phyloP scores from a whole-genome alignment of 2,113 vertebrate species.

The Sinocyclocheilus maitianheensis region DNA sequence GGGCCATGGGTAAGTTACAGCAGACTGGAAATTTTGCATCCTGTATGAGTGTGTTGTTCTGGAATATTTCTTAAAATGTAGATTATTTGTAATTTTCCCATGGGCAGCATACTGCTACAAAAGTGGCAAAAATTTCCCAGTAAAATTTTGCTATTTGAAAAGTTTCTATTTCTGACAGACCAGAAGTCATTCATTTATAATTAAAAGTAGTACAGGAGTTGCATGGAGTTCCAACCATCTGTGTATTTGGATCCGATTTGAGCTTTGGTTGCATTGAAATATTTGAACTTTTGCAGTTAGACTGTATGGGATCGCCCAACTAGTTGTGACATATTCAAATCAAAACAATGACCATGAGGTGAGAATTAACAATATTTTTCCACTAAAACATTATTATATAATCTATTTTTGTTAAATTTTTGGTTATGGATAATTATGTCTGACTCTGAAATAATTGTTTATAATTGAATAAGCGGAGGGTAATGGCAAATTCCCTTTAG shows the following conservation, averaged over 20 bases:
- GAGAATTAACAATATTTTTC: neutral
- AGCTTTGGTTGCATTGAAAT: neutral
- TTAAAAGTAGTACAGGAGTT: no score
- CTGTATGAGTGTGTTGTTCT: constrained; percentile 9
- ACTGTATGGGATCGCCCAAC: no score
- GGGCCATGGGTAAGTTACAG: constrained; percentile 91
- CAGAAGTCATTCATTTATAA: neutral
- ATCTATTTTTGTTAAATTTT: neutral
- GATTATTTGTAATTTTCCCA: neutral
- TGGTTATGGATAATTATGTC: neutral
- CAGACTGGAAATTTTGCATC: neutral
- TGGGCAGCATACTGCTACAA: neutral
- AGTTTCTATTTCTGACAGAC: neutral
- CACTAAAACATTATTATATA: neutral
- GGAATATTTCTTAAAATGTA: neutral
- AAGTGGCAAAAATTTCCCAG: neutral
- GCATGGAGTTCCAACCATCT: neutral
- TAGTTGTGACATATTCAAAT: no score
- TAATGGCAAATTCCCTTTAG: neutral
- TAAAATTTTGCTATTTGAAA: neutral
- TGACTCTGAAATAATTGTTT: neutral
- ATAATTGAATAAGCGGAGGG: neutral
- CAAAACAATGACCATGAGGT: neutral
- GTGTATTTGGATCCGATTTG: constrained; percentile 25
- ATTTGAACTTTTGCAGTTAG: no score